These are phyloP conservation scores for Lepidonotus clava DNA, from an alignment of 2,888 invertebrate species.

Conservation along the genomic window DNA sequence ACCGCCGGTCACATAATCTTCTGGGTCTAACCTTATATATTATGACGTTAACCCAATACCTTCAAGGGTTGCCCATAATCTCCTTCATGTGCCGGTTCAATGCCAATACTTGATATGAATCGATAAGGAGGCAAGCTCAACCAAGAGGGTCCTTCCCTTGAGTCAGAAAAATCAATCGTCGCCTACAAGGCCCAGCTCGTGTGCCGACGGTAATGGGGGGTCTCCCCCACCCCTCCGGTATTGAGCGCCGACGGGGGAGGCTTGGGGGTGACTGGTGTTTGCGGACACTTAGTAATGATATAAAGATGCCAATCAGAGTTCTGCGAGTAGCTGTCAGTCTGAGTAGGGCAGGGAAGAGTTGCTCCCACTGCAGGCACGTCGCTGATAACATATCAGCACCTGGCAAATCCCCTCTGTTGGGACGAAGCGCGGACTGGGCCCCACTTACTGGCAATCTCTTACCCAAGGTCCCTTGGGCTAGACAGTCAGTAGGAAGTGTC, in stretches of 20 bases:
- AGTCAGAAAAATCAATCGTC: neutral
- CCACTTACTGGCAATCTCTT: neutral
- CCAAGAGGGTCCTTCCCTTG: too few relatives aligned
- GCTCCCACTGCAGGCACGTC: neutral
- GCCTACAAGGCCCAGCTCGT: neutral
- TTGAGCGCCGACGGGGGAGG: neutral
- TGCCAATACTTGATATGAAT: too few relatives aligned
- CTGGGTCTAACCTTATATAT: too few relatives aligned
- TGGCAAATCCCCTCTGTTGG: neutral
- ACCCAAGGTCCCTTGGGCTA: neutral
- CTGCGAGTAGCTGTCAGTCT: too few relatives aligned
- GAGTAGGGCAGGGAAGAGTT: neutral
- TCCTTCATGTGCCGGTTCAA: too few relatives aligned
- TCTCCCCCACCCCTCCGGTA: neutral
- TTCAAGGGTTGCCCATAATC: too few relatives aligned
- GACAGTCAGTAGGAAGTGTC: neutral
- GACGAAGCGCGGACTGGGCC: neutral
- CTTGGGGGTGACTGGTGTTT: slow-evolving; percentile 2
- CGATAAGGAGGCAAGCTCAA: too few relatives aligned
- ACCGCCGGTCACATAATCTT: too few relatives aligned
- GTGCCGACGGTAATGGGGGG: neutral
- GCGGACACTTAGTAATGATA: slow-evolving; percentile 4
- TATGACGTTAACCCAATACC: too few relatives aligned
- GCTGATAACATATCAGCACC: neutral
- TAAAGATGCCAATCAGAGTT: slow-evolving; percentile 10